Base-by-base conservation (phyloP, 2,113 vertebrate species). In the Catharus bicknelli region DNA sequence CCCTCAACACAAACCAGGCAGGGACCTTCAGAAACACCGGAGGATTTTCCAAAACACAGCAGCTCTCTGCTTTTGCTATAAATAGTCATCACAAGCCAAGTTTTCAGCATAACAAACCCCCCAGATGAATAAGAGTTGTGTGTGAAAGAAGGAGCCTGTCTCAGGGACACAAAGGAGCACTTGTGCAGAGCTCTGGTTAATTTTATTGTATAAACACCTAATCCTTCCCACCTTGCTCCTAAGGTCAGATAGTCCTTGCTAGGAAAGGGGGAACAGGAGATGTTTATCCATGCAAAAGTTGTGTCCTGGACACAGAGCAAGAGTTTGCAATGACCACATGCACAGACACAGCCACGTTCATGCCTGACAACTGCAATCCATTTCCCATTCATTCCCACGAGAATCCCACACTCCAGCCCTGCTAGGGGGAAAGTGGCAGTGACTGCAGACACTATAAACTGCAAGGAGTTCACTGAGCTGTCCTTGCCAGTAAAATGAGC, bases 31-130 rank as follows among this genome's bases (percentile, higher is more conserved):
- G 75, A 72, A 94, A 80, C 51, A 91, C 79, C 0, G 0, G 30
- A 88, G 72, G 82, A 93, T 88, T 96, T 96, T 94, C 82, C 93
- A 95, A 94, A 96, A 92, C 89, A 91, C 2, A 93, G 84, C 93
- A 95, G 79, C 75, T 94, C 94, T 80, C 87, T 91, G 78, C 93
- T 92, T 93, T 77, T 93, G 72, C 94, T 94, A 95, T 91, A 94
- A 96, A 96, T 91, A 96, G 85, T 73, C 68, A 80, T 53, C 76
- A 83, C 67, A 74, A 2, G 48, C 94, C 82, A 90, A 93, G 78
- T 95, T 90, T 91, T 94, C 96, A 94, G 90, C 91, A 92, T 90
- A 94, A 95, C 91, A 95, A 94, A 93, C 85, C 88, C 83, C 87
- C 63, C 43, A 86, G 69, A 80, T 12, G 3, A 96, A 74, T 15